These are phyloP conservation scores for Syncerus caffer DNA, from an alignment of 2,797 vertebrate species.

Conservation along the genomic window DNA sequence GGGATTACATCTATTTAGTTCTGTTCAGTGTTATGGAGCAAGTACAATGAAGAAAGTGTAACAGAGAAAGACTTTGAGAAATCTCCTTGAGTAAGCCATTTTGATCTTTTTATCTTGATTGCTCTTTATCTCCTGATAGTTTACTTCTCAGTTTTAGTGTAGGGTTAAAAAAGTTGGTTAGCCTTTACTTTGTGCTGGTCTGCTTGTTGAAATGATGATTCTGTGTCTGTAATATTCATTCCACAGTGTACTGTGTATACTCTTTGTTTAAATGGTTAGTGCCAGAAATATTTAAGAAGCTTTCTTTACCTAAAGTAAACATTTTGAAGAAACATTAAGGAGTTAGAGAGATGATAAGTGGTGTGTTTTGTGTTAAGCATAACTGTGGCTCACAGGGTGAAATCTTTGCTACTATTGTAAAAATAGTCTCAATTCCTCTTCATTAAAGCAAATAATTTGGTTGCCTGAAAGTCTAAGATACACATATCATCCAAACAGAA, in stretches of 20 bases:
- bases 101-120: constrained; percentile 53
- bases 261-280: constrained; percentile 60
- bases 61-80: constrained; percentile 22
- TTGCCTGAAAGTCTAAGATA: constrained; percentile 61
- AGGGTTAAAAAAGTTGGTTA: neutral
- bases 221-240: constrained; percentile 48
- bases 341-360: constrained; percentile 60
- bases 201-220: neutral
- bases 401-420: constrained; percentile 50
- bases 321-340: constrained; percentile 54
- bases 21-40: constrained; percentile 26
- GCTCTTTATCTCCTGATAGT: constrained; percentile 36
- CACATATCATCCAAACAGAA: constrained; percentile 41
- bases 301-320: constrained; percentile 67
- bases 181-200: neutral
- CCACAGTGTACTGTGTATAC: constrained; percentile 22
- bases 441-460: constrained; percentile 66
- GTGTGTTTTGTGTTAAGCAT: constrained; percentile 61
- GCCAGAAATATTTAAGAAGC: constrained; percentile 72
- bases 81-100: neutral
- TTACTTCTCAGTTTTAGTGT: neutral
- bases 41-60: neutral
- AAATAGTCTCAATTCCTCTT: constrained; percentile 57
- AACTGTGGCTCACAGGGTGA: constrained; percentile 47
- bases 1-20: constrained; percentile 45